Evolutionary conservation across 2,113 vertebrate species (phyloP).

Genomic region (Etheostoma cragini): DNA sequence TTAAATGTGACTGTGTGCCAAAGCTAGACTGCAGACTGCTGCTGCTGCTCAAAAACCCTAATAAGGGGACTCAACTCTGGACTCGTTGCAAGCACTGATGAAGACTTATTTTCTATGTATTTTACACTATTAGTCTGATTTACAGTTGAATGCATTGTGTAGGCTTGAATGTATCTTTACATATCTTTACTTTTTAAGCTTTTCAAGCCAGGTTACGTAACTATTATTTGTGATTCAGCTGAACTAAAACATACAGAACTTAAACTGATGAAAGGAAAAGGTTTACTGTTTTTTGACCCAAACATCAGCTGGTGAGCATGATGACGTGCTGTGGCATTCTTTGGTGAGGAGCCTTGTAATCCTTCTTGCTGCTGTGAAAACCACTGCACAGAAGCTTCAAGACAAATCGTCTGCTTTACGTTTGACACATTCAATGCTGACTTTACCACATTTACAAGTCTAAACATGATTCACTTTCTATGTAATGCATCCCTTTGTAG

Average conservation of each 20-base stretch:
- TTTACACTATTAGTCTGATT: neutral
- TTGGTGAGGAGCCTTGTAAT: neutral
- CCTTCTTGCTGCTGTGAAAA: neutral
- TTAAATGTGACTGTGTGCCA: conserved; percentile 65
- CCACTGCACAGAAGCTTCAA: neutral
- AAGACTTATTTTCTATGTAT: conserved; percentile 1
- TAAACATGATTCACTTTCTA: conserved; percentile 15
- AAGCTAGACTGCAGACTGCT: conserved; percentile 23
- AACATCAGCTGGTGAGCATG: neutral
- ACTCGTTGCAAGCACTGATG: conserved; percentile 8
- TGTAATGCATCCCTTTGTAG: conserved; percentile 19
- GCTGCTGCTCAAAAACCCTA: conserved; percentile 33
- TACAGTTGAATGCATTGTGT: neutral
- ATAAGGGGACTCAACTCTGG: conserved; percentile 3
- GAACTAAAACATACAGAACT: neutral
- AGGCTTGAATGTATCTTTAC: neutral
- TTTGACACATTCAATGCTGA: neutral
- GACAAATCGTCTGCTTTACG: neutral
- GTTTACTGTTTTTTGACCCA: neutral
- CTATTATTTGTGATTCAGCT: neutral
- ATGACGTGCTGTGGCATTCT: neutral
- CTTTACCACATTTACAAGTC: neutral
- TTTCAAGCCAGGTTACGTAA: neutral
- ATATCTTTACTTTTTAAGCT: neutral
- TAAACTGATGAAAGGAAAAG: neutral